Evolutionary conservation across 1,140 invertebrate species (phyloP).

Genomic region (Aphelenchoides fujianensis): DNA sequence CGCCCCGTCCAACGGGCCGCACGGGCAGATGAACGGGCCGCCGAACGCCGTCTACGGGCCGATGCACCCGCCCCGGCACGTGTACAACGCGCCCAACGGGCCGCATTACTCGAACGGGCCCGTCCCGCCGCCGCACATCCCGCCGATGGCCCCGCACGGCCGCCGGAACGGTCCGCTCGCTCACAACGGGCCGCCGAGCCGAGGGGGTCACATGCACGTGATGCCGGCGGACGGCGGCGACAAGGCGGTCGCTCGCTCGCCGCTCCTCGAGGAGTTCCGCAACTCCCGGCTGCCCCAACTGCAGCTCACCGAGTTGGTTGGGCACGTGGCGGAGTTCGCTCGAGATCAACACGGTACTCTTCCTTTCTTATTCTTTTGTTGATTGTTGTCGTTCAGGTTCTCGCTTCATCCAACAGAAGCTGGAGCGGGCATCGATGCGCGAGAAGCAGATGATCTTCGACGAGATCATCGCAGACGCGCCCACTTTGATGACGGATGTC

Average conservation of each 20-base stretch:
- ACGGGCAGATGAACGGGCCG: background rate
- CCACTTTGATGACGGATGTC: constrained; percentile 98
- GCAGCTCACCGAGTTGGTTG: constrained; percentile 81
- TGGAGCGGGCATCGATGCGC: constrained; percentile 85
- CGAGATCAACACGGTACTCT: constrained; percentile 92
- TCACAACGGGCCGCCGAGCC: constrained; percentile 22
- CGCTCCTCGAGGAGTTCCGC: constrained; percentile 56
- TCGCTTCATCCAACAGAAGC: constrained; percentile 95
- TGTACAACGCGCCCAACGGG: constrained; percentile 3
- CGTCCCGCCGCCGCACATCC: constrained; percentile 6
- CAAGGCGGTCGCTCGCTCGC: constrained; percentile 43
- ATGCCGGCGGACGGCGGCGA: constrained; percentile 28
- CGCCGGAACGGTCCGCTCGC: constrained; percentile 13
- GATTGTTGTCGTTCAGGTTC: too few species aligned
- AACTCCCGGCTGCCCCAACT: constrained; percentile 74
- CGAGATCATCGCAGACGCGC: constrained; percentile 88
- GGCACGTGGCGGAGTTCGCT: constrained; percentile 95
- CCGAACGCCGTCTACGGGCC: constrained; percentile 15
- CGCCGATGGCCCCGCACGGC: background rate
- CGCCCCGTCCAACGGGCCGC: background rate
- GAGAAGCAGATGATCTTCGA: constrained; percentile 98
- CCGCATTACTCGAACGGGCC: background rate
- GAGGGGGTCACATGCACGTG: constrained; percentile 6
- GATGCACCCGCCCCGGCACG: constrained; percentile 14
- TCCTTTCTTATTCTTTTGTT: too few species aligned